Evolutionary conservation across 2,888 invertebrate species (phyloP).

Genomic region (Boloria selene): DNA sequence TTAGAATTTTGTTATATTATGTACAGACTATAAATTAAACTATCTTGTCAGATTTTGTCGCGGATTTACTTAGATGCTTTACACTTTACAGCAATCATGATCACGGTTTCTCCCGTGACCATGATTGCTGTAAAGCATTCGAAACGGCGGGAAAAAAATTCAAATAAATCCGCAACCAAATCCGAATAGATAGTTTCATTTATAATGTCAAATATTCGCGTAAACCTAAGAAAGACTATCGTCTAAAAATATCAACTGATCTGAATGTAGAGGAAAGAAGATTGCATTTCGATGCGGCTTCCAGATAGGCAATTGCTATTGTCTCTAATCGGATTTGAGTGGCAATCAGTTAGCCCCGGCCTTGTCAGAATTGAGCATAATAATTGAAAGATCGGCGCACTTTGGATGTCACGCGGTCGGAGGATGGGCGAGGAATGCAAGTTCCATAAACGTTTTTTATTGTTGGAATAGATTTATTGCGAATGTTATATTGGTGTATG

Average conservation of each 20-base stretch:
- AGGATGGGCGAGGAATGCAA: conserved; percentile 35
- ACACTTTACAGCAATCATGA: no score
- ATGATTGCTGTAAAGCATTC: no score
- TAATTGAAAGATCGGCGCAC: conserved; percentile 66
- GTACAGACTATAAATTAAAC: no score
- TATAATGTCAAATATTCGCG: no score
- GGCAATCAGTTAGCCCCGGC: conserved; percentile 59
- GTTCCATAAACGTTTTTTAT: conserved; percentile 33
- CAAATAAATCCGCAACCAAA: no score
- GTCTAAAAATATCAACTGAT: neutral
- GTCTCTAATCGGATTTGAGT: conserved; percentile 58
- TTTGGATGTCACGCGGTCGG: conserved; percentile 54
- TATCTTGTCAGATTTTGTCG: no score
- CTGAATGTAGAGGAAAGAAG: conserved; percentile 14
- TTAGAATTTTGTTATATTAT: no score
- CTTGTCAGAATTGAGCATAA: conserved; percentile 72
- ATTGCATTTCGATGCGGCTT: conserved; percentile 31
- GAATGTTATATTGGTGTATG: conserved; percentile 2
- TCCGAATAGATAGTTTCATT: no score
- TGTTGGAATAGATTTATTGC: conserved; percentile 23
- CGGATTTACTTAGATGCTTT: no score
- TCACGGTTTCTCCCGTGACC: no score
- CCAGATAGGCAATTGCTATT: conserved; percentile 41
- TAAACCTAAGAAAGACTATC: no score
- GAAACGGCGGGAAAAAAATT: no score